Evolutionary conservation across 2,797 vertebrate species (phyloP), one percentile per base, ranked within the genome.

Genomic region (Syngnathus rostellatus): DNA sequence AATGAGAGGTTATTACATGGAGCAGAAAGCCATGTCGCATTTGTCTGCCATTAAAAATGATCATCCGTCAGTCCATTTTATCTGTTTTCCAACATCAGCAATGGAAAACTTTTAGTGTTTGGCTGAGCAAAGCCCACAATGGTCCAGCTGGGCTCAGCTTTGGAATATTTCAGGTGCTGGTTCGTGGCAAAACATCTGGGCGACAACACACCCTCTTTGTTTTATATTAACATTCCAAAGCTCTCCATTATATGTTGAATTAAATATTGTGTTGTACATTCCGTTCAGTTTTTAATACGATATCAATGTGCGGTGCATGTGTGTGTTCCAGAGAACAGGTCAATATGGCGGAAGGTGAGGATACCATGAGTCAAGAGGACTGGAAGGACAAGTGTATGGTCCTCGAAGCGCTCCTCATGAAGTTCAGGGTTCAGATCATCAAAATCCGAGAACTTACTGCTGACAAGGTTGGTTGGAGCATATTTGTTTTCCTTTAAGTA

Each of bases 331-430:
- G 67, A 63, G 43, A 38, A 23, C 54, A 21, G 62, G 39, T 31
- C 60, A n/a, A 79, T 66, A 97, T 98, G 96, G 93, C 94, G 7
- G 95, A 97, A 65, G 83, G 87, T 64, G 89, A 92, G 83, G 94
- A 94, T 69, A 75, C 86, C 73, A 89, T 93, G 80, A 89, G 86
- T 68, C 86, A 88, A 62, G 86, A 93, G 73, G 93, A 97, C 78
- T 99, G 97, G 97, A 96, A 94, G 80, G 95, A 98, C 84, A 93
- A 95, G 83, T 99, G 95, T 46, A 71, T 94, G 70, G 92, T 93
- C 76, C 84, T 99, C 81, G 96, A 99, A 84, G 89, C 93, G 16
- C 93, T 98, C 80, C 92, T 98, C 63, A 92, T 98, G 85, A 98
- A 97, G 81, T 99, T 99, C 85, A 91, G 95, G 71, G 90, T 94